Conservation (phyloP, 2,888 invertebrate species). For the Ophion ellenae region DNA sequence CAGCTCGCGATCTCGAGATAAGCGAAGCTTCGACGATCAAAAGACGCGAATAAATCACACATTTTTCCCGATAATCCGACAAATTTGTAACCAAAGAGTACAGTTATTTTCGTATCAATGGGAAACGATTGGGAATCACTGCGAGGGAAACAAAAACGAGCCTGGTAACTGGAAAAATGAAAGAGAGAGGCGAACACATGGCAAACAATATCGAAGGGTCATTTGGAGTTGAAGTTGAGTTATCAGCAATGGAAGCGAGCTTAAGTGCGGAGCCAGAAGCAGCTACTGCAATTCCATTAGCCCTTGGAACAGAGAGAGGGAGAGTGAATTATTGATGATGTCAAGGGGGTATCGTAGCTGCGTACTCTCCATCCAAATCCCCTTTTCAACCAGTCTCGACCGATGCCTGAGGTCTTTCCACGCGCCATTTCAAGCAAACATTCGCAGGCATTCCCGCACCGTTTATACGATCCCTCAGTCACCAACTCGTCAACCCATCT, state of each 20-base stretch:
- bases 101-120: slow-evolving; percentile 18
- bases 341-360: slow-evolving; percentile 19
- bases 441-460: neutral
- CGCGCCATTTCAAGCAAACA: slow-evolving; percentile 5
- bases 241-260: slow-evolving; percentile 36
- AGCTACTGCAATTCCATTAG: neutral
- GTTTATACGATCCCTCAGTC: neutral
- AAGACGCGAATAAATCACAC: slow-evolving; percentile 20
- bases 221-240: slow-evolving; percentile 16
- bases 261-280: neutral
- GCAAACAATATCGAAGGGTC: neutral
- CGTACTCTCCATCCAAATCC: slow-evolving; percentile 1
- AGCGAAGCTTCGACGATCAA: slow-evolving; percentile 18
- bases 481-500: neutral
- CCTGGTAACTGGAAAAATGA: neutral
- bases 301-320: neutral
- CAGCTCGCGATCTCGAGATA: slow-evolving; percentile 21
- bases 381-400: slow-evolving; percentile 26
- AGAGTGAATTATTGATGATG: slow-evolving; percentile 41
- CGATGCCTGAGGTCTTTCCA: slow-evolving; percentile 1
- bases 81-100: slow-evolving; percentile 35
- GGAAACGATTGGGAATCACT: slow-evolving; percentile 11
- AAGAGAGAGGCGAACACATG: neutral
- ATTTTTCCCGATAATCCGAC: slow-evolving; percentile 34
- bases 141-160: neutral